Percentiles rank a stretch among this genome's conserved stretches.
These are phyloP conservation scores for Myopa testacea DNA, from an alignment of 2,888 invertebrate genomes.

Conservation along the genomic window DNA sequence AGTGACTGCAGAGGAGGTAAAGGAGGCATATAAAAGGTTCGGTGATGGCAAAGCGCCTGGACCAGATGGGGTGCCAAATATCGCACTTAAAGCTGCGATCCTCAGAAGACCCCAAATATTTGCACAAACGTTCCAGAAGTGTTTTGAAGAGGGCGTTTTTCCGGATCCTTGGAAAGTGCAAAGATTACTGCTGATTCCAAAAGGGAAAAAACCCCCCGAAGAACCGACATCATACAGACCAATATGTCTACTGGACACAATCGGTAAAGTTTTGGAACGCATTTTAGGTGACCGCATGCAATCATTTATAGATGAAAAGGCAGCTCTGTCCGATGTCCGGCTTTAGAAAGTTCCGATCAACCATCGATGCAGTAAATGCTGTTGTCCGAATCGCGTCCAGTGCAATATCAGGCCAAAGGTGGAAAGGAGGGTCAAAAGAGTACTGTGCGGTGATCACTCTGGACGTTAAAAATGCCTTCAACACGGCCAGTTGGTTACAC, in stretches of 20 bases:
- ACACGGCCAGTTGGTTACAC: no score
- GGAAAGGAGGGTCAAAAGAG: no score
- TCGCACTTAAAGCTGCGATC: not conserved
- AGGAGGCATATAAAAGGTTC: not conserved
- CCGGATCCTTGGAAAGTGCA: no score
- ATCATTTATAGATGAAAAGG: not conserved
- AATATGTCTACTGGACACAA: constrained; percentile 1
- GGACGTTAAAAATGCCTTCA: no score
- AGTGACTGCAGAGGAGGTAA: no score
- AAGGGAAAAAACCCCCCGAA: not conserved
- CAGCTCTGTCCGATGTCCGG: not conserved
- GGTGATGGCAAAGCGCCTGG: not conserved
- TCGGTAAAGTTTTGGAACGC: not conserved
- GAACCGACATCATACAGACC: not conserved
- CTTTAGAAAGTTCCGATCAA: not conserved
- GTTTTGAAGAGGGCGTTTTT: not conserved
- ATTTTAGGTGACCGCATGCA: not conserved
- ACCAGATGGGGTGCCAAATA: not conserved
- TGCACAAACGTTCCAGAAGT: not conserved
- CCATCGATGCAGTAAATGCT: not conserved
- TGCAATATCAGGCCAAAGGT: no score
- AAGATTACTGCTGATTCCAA: no score
- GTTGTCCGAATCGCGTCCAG: no score
- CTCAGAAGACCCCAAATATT: not conserved
- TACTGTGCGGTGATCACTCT: no score